Base-by-base conservation (phyloP, 2,888 invertebrate species). In the Ophion ventricosus region DNA sequence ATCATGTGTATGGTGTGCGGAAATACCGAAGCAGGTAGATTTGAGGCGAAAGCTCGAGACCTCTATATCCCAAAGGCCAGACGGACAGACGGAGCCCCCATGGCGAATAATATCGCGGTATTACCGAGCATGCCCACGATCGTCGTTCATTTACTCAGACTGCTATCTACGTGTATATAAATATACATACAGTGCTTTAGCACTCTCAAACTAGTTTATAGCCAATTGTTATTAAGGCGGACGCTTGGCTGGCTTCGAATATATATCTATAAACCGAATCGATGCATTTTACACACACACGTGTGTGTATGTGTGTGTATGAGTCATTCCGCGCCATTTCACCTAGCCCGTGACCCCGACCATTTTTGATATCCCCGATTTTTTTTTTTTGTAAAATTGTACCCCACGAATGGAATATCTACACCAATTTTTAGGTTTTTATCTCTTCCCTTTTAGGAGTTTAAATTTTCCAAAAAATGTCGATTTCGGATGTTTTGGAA, bases 171-270 rank as follows among this genome's bases (percentile, higher is more conserved):
- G 2, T 40, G 26, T 23, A 64, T 40, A 77, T 80, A 78, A 74
- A 82, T 75, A 78, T 80, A 56, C 83, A 82, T 83, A 67, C 84
- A 35, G 35, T 8, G 35, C 35, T 85, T 75, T 20, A 82, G 86
- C 17, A 10, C n/a, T 73, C 61, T 87, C 82, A 88, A 89, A 90
- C 88, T 91, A 90, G 91, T 91, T 91, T 91, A 91, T 90, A 87
- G 90, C 90, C 91, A 90, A 90, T 91, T 91, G 91, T 90, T 91
- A 91, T 91, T 91, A 91, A 90, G 89, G 86, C 87, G 79, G 82
- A 69, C 80, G 49, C 80, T 63, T 35, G 73, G 69, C 66, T 49
- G 74, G 70, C 64, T 72, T 63, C 17, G 26, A 56, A 54, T 57
- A 49, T 57, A 57, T 70, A 63, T 26, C 49, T 70, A 49, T 74